A percentile compares a stretch with the other conserved stretches of the same genome.
Evolutionary conservation across 2,888 invertebrate species (phyloP).

Genomic region (Lycaena phlaeas): DNA sequence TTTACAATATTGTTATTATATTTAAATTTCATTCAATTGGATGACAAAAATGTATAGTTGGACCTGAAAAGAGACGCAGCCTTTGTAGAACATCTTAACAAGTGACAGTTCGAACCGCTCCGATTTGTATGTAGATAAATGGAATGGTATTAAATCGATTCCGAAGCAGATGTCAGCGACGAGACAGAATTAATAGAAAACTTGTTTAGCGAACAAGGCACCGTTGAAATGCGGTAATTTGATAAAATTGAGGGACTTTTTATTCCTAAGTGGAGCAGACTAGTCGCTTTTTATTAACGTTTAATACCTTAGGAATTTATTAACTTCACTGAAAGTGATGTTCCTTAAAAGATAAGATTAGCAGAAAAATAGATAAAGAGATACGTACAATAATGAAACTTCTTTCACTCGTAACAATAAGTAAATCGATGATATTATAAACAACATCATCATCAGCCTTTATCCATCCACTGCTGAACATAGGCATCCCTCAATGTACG

Average conservation of each 20-base stretch:
- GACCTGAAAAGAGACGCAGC: slow-evolving; percentile 6
- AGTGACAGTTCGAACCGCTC: slow-evolving; percentile 30
- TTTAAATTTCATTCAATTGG: background rate
- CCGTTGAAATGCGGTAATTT: slow-evolving; percentile 14
- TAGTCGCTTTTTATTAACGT: background rate
- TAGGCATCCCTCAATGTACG: too few relatives aligned
- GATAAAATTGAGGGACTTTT: slow-evolving; percentile 10
- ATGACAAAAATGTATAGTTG: background rate
- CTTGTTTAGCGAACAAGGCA: slow-evolving; percentile 14
- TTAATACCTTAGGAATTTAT: too few relatives aligned
- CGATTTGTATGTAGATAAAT: slow-evolving; percentile 47
- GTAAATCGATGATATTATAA: too few relatives aligned
- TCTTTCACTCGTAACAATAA: too few relatives aligned
- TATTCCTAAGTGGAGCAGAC: too few relatives aligned
- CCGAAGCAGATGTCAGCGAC: slow-evolving; percentile 18
- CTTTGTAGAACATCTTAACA: slow-evolving; percentile 26
- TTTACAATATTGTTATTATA: too few relatives aligned
- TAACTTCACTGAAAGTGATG: too few relatives aligned
- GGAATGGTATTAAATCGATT: slow-evolving; percentile 34
- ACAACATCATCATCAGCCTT: too few relatives aligned
- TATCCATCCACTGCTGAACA: too few relatives aligned
- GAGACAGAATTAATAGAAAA: slow-evolving; percentile 16
- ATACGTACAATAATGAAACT: too few relatives aligned
- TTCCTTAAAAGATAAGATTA: too few relatives aligned
- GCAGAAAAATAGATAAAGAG: too few relatives aligned